Evolutionary conservation across 2,888 invertebrate species (phyloP).

Genomic region (Trilocha varians): DNA sequence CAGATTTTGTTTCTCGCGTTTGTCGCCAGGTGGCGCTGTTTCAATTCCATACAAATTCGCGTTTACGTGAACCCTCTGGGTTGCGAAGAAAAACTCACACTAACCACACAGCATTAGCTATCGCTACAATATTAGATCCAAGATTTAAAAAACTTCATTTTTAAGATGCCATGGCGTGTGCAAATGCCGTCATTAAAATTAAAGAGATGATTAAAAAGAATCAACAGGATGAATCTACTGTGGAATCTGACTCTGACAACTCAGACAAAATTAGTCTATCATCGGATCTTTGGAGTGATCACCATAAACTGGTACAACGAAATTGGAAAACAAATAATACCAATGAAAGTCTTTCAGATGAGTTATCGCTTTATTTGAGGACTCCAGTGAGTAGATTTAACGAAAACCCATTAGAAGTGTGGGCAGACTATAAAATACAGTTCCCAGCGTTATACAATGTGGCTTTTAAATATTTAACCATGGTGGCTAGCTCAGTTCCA

Average conservation of each 20-base stretch:
- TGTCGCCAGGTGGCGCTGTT: too few species aligned
- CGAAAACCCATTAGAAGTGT: conserved; percentile 17
- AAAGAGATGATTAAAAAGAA: conserved; percentile 12
- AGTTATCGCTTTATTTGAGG: conserved; percentile 15
- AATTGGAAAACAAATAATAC: conserved; percentile 20
- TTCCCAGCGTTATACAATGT: conserved; percentile 11
- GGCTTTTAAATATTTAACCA: conserved; percentile 17
- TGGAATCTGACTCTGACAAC: conserved; percentile 13
- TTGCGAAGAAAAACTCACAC: too few species aligned
- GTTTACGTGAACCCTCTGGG: too few species aligned
- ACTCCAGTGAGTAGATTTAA: conserved; percentile 15
- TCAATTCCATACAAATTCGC: too few species aligned
- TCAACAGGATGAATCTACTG: conserved; percentile 6
- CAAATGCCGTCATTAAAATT: conserved; percentile 10
- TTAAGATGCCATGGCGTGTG: conserved; percentile 13
- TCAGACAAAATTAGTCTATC: conserved; percentile 15
- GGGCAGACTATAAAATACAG: conserved; percentile 18
- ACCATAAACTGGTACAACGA: conserved; percentile 20
- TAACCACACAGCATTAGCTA: conserved; percentile 10
- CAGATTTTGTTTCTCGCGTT: too few species aligned
- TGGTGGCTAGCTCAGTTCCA: conserved; percentile 17
- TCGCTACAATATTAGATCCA: conserved; percentile 11
- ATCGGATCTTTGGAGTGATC: conserved; percentile 20
- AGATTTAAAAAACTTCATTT: conserved; percentile 23
- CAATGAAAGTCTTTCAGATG: conserved; percentile 15